These are phyloP conservation scores for Patella pellucida DNA, from an alignment of 2,888 invertebrate species.

Conservation along the genomic window DNA sequence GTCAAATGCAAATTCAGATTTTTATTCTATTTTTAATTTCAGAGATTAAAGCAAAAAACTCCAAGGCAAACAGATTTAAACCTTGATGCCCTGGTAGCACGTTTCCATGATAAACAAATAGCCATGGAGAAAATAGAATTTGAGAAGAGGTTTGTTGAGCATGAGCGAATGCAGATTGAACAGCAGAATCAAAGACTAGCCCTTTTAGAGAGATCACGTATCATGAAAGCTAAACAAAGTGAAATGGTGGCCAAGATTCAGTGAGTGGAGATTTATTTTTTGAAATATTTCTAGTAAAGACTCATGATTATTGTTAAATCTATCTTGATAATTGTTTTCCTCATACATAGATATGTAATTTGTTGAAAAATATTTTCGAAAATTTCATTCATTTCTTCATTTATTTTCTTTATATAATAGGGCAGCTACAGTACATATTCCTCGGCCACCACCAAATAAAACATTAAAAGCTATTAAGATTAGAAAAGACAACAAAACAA, in stretches of 20 bases:
- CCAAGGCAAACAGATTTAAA: slow-evolving; percentile 70
- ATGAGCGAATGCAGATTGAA: slow-evolving; percentile 57
- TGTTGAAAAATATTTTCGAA: too few relatives aligned
- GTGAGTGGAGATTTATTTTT: slow-evolving; percentile 50
- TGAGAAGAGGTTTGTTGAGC: slow-evolving; percentile 63
- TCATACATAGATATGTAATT: too few relatives aligned
- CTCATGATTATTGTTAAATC: too few relatives aligned
- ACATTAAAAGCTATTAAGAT: slow-evolving; percentile 59
- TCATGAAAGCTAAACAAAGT: slow-evolving; percentile 60
- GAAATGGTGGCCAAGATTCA: slow-evolving; percentile 70
- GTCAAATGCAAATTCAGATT: background rate
- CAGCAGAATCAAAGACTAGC: slow-evolving; percentile 60
- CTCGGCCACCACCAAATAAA: slow-evolving; percentile 65
- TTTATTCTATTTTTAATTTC: slow-evolving; percentile 22
- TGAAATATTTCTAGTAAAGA: too few relatives aligned
- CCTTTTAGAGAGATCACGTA: slow-evolving; percentile 60
- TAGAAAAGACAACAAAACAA: slow-evolving; percentile 46
- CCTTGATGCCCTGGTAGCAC: slow-evolving; percentile 60
- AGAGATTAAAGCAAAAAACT: slow-evolving; percentile 69
- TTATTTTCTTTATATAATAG: slow-evolving; percentile 46
- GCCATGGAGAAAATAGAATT: slow-evolving; percentile 67
- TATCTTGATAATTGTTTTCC: too few relatives aligned
- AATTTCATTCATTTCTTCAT: background rate
- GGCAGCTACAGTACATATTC: slow-evolving; percentile 68
- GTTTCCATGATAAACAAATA: slow-evolving; percentile 68